Base-by-base conservation (phyloP, 1,140 invertebrate genomes). In the Sweltsa coloradensis region DNA sequence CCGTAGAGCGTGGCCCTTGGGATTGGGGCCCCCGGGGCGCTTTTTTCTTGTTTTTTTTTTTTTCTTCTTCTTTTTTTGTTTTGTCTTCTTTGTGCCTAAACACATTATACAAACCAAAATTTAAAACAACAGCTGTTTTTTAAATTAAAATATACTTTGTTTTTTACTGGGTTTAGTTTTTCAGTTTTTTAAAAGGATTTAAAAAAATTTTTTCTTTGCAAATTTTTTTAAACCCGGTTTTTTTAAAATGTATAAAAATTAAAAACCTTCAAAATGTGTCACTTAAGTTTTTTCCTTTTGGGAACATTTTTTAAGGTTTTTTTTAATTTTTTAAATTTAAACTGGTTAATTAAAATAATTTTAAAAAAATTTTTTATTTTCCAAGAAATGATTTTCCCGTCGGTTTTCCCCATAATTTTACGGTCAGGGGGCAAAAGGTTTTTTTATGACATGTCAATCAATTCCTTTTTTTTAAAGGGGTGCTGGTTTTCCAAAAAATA, bases 1-100 rank as follows among this genome's bases (percentile, higher is more conserved):
- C 85, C 85, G 47, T 83, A 87, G 11, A 89, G 64, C 1, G 82
- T 88, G 6, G 84, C n/a, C 85, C 59, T 76, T 78, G 3, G 83
- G 81, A 58, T 79, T 75, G 14, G 49, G 46, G 2, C 43, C 26
- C 23, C n/a, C n/a, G n/a, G n/a, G n/a, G n/a, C n/a, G n/a, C n/a
- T n/a, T n/a, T n/a, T n/a, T n/a, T n/a, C n/a, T n/a, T n/a, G n/a
- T n/a, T n/a, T n/a, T n/a, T n/a, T n/a, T n/a, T n/a, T n/a, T 26
- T 19, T n/a, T 34, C 46, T 29, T 11, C 25, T 21, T 22, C 23
- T 22, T 48, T 48, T 40, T 48, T 22, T 27, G 13, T 0, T 41
- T 7, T 11, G 14, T 36, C 11, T 19, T 7, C 11, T 13, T 5
- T 18, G 2, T n/a, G n/a, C n/a, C 0, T 18, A 13, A 13, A 6